Evolutionary conservation across 2,113 vertebrate genomes (phyloP).

Genomic region (Cyanoderma ruficeps): DNA sequence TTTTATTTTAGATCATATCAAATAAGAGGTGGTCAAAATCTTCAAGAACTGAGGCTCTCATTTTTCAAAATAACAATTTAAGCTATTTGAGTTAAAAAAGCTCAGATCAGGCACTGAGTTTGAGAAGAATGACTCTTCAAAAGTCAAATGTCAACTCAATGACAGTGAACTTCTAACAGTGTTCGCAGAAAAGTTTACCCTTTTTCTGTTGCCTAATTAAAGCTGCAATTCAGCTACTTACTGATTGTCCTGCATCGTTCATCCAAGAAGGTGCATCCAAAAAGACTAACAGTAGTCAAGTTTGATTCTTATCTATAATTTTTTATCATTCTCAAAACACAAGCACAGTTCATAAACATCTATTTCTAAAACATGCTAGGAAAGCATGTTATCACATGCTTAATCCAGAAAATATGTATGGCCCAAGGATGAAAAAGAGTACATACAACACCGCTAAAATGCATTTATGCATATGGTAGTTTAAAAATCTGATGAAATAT

Average conservation of each 20-base stretch:
- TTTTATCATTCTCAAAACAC: conserved; percentile 9
- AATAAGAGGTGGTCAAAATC: background rate
- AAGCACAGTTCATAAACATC: background rate
- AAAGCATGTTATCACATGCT: background rate
- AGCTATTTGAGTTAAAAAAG: background rate
- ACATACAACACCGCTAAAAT: background rate
- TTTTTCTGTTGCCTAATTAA: background rate
- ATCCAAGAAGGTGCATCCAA: background rate
- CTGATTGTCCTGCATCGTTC: background rate
- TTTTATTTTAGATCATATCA: background rate
- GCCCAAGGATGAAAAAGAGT: background rate
- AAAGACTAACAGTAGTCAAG: background rate
- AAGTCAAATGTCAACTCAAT: background rate
- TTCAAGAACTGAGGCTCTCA: background rate
- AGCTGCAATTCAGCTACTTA: background rate
- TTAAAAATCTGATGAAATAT: background rate
- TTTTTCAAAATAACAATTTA: background rate
- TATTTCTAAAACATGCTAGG: background rate
- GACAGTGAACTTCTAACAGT: background rate
- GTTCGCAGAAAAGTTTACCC: background rate
- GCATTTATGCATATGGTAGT: background rate
- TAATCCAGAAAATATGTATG: background rate
- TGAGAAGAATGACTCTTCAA: background rate
- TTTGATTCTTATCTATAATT: background rate
- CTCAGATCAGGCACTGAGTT: background rate